These are phyloP conservation scores for Scophthalmus maximus DNA, from an alignment of 2,113 vertebrate species.

Conservation along the genomic window DNA sequence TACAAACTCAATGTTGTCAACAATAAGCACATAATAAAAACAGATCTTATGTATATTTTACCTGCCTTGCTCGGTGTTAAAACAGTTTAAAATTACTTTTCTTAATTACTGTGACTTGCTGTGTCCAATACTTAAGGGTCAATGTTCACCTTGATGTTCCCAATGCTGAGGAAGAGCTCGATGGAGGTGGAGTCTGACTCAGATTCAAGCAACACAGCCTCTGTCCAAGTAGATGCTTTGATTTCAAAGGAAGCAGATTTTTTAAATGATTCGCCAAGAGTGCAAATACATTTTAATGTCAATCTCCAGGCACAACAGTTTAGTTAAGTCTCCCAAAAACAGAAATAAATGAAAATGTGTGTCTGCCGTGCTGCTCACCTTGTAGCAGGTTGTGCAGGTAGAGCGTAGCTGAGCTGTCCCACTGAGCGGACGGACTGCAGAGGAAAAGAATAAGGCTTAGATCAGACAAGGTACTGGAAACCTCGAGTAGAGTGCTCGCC, in stretches of 20 bases:
- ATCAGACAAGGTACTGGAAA: not conserved
- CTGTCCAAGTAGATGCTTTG: conserved; percentile 83
- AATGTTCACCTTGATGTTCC: conserved; percentile 86
- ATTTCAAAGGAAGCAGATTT: not conserved
- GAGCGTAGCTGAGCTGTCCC: conserved; percentile 89
- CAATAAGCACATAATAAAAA: not conserved
- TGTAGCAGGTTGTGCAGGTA: conserved; percentile 87
- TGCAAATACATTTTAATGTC: not conserved
- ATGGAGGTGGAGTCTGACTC: conserved; percentile 81
- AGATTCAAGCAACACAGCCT: conserved; percentile 84
- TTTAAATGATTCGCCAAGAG: not conserved
- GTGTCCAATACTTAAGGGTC: not conserved
- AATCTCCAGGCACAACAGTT: not conserved
- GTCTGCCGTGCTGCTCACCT: conserved; percentile 77
- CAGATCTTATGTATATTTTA: not conserved
- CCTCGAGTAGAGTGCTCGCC: too few relatives aligned
- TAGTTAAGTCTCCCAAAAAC: too few relatives aligned
- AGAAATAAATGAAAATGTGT: not conserved
- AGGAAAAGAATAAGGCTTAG: conserved; percentile 9
- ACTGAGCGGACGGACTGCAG: conserved; percentile 84
- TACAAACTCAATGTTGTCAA: too few relatives aligned
- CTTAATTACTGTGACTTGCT: not conserved
- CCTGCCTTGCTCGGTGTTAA: too few relatives aligned
- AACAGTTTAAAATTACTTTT: not conserved
- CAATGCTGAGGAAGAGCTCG: conserved; percentile 87